Conservation (phyloP, 2,797 vertebrate species). For the Gymnopithys bicolor region DNA sequence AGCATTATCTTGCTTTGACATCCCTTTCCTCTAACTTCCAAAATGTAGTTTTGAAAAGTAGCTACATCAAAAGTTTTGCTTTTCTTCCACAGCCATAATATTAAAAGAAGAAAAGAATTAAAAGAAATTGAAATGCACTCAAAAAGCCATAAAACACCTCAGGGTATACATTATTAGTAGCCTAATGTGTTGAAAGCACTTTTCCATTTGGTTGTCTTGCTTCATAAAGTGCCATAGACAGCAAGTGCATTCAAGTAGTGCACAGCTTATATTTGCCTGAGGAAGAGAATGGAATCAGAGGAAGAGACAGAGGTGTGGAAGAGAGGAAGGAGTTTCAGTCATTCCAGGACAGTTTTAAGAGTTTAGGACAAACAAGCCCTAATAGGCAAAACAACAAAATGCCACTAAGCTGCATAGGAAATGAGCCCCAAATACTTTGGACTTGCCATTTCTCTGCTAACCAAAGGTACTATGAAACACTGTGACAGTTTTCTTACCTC, state of each 20-base stretch:
- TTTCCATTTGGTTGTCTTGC: conserved; percentile 17
- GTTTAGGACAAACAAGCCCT: neutral
- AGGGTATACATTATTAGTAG: conserved; percentile 9
- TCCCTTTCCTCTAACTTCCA: neutral
- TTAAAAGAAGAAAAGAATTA: neutral
- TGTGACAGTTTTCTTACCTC: neutral
- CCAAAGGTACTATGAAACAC: neutral
- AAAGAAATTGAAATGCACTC: neutral
- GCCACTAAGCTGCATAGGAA: neutral
- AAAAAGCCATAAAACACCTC: neutral
- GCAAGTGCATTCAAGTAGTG: neutral
- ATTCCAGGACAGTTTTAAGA: neutral
- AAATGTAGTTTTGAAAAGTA: neutral
- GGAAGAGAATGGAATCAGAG: neutral
- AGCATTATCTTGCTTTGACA: neutral
- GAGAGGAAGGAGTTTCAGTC: neutral
- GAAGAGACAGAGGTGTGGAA: neutral
- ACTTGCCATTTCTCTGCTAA: neutral
- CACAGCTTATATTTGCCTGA: neutral
- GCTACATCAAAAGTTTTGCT: neutral
- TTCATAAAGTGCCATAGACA: neutral
- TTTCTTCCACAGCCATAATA: neutral
- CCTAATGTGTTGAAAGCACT: conserved; percentile 35
- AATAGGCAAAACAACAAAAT: neutral
- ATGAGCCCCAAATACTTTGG: neutral